Conservation (phyloP, 2,888 invertebrate genomes). For the Andrena chrysosceles region DNA sequence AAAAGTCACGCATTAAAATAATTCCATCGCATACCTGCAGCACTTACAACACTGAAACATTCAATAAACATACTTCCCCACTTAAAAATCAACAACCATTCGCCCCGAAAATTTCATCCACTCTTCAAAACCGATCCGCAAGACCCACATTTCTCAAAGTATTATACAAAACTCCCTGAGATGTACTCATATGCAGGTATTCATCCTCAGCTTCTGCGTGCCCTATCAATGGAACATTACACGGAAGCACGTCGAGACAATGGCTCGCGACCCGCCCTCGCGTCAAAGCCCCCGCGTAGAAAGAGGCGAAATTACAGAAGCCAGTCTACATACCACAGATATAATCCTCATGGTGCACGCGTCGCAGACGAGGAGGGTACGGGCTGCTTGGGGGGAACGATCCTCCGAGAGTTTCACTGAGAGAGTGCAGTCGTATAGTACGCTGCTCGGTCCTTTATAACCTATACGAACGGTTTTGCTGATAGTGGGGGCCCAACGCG, state of each 20-base stretch:
- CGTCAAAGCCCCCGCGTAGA: background rate
- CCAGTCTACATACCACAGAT: constrained; percentile 80
- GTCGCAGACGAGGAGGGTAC: constrained; percentile 61
- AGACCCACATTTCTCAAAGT: background rate
- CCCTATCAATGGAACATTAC: background rate
- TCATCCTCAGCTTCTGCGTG: background rate
- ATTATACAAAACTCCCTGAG: background rate
- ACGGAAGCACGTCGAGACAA: background rate
- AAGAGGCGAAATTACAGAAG: constrained; percentile 1
- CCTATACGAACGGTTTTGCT: constrained; percentile 80
- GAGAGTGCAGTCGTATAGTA: constrained; percentile 84
- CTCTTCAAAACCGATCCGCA: background rate
- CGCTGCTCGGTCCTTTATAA: constrained; percentile 83
- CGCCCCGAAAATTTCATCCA: background rate
- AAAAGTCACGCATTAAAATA: no score
- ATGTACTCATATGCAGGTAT: background rate
- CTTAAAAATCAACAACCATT: background rate
- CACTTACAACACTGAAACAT: background rate
- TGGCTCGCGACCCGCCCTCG: background rate
- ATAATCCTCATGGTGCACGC: constrained; percentile 82
- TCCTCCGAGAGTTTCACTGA: constrained; percentile 83
- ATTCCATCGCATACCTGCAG: no score
- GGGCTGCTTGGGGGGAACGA: constrained; percentile 73
- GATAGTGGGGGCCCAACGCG: constrained; percentile 78
- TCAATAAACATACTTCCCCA: background rate